phyloP scores from a whole-genome alignment of 2,888 invertebrate genomes.

The Dicranocentrus wangi region DNA sequence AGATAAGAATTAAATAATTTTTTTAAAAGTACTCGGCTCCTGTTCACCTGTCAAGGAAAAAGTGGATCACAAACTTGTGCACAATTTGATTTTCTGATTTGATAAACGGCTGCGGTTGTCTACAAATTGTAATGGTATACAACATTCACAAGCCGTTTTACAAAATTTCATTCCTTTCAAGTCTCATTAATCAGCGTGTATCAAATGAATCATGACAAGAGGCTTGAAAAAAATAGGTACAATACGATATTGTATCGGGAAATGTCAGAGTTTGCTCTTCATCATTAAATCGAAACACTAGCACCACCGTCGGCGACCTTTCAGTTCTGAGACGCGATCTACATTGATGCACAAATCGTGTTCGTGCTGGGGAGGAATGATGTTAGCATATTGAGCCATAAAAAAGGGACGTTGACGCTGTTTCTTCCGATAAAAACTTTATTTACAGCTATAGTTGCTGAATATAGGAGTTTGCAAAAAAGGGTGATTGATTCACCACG shows the following conservation, averaged over 20 bases:
- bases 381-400: not conserved
- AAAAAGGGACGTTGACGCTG: not conserved
- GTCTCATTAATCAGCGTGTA: slow-evolving; percentile 1
- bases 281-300: not conserved
- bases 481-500: slow-evolving; percentile 10
- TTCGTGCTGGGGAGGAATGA: not conserved
- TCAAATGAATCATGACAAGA: not conserved
- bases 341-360: not conserved
- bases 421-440: not conserved
- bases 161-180: not conserved
- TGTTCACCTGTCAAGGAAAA: slow-evolving; percentile 26
- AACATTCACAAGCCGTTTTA: not conserved
- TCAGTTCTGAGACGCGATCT: not conserved
- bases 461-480: not conserved
- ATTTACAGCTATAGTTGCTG: no score
- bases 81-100: not conserved
- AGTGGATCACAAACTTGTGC: slow-evolving; percentile 18
- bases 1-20: slow-evolving; percentile 1
- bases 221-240: not conserved
- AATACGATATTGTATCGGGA: not conserved
- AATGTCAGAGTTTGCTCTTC: slow-evolving; percentile 4
- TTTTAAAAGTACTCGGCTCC: slow-evolving; percentile 37
- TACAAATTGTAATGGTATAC: not conserved
- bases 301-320: not conserved
- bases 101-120: not conserved